Base-by-base conservation (phyloP, 37 sponge, comb jelly and placozoan genomes). In the Halisarca cf. caerulea region DNA sequence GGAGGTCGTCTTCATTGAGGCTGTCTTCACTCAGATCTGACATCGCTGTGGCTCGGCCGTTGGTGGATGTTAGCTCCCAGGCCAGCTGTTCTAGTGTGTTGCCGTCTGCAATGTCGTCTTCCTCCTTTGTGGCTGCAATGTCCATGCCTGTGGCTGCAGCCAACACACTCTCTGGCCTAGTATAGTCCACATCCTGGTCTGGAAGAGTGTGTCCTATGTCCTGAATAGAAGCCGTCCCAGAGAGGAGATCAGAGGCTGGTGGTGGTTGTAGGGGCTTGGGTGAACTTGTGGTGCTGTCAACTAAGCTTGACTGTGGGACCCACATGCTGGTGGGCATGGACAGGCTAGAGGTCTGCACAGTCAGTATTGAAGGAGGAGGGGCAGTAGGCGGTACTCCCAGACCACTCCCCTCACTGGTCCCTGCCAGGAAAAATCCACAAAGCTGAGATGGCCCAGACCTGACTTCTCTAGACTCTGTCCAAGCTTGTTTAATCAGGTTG, bases 1-100 rank as follows among this genome's bases (percentile, higher is more conserved):
- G 23, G 60, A 59, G 25, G 34, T 68, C 69, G 17, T 34, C 35
- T 30, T 68, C 69, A 1, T 68, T 34, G 17, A 7, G 69, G 69
- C 69, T 30, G 32, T 68, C 69, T 8, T 6, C 69, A 17, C 69
- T 68, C 33, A 68, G 51, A 11, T 47, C 69, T 0, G 69, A 68
- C 69, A 68, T 27, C 7, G 69, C 27, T 27, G 69, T 68, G 33
- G 15, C 69, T 34, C 69, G 2, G 32, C 69, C 44, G 2, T 1
- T 40, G 32, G 9, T 74, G 17, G 77, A 74, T 2, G 1, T 62
- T n/a, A 90, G 83, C 83, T 90, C 90, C 83, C 87, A 83, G 11
- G 86, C 87, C 47, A 90, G 44, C 25, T 34, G 27, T 23, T 86
- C 83, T 44, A 90, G 43, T 0, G 90, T 59, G 15, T 90, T 83